Conservation (phyloP, 2,113 vertebrate genomes). For the Leptosomus discolor region DNA sequence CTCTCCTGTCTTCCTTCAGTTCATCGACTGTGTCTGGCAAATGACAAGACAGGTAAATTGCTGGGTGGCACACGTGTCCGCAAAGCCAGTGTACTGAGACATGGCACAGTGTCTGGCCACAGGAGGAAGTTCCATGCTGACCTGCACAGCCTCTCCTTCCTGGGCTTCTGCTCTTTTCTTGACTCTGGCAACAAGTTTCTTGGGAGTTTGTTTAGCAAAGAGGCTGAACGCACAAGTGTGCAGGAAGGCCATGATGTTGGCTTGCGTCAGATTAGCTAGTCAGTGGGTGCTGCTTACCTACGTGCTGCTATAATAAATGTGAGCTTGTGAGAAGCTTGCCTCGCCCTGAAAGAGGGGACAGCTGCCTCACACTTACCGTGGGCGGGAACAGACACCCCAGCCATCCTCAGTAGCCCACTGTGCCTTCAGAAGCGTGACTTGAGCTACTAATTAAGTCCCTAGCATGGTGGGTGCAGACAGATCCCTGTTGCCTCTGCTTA, state of each 20-base stretch:
- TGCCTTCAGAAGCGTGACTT: background rate
- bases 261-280: background rate
- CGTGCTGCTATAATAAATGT: background rate
- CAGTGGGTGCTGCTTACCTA: background rate
- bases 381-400: background rate
- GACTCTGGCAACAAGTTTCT: background rate
- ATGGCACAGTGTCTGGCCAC: background rate
- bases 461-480: fast-evolving
- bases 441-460: background rate
- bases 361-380: background rate
- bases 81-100: background rate
- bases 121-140: background rate
- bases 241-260: background rate
- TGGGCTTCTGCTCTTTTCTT: background rate
- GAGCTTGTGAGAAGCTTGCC: background rate
- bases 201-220: background rate
- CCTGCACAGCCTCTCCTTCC: background rate
- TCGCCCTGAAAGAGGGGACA: background rate
- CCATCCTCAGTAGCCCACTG: background rate
- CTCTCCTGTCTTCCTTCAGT: conserved; percentile 96
- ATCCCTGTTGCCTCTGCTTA: background rate
- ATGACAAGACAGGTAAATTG: conserved; percentile 91
- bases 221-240: background rate
- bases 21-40: conserved; percentile 97
- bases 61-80: background rate